phyloP scores from a whole-genome alignment of 2,797 vertebrate species.

The Lepus oiostolus region DNA sequence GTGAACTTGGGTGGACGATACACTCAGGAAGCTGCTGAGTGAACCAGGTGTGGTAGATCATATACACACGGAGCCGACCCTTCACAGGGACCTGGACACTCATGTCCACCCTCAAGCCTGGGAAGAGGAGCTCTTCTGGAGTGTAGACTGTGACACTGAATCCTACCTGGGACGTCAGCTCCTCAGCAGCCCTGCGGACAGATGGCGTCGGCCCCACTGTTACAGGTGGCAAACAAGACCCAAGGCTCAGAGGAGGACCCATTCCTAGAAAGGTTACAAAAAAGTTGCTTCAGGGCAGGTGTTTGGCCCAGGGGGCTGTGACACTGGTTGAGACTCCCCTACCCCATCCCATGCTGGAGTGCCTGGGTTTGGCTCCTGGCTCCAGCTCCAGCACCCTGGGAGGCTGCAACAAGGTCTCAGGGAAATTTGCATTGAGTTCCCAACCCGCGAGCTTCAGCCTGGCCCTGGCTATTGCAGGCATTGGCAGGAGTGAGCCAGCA shows the following conservation, averaged over 20 bases:
- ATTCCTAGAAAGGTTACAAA: not conserved
- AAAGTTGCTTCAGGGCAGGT: not conserved
- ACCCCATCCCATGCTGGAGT: too few species aligned
- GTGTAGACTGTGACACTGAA: not conserved
- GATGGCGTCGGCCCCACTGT: not conserved
- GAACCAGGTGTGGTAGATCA: not conserved
- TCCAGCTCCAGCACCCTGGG: too few species aligned
- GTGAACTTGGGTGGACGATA: not conserved
- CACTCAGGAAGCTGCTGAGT: not conserved
- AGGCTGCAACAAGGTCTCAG: too few species aligned
- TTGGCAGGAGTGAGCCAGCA: too few species aligned
- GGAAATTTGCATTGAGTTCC: too few species aligned
- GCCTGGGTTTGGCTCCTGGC: too few species aligned
- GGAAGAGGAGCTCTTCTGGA: not conserved
- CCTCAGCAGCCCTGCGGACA: not conserved
- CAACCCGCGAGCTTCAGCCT: too few species aligned
- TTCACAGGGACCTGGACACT: not conserved
- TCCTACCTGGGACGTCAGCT: not conserved
- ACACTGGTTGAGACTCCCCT: too few species aligned
- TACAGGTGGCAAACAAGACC: not conserved
- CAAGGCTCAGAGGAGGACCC: not conserved
- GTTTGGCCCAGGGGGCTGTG: too few species aligned
- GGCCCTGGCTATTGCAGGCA: too few species aligned
- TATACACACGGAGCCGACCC: not conserved
- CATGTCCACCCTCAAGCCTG: not conserved